Evolutionary conservation across 2,797 vertebrate genomes (phyloP).

Genomic region (Anguilla pacifica): DNA sequence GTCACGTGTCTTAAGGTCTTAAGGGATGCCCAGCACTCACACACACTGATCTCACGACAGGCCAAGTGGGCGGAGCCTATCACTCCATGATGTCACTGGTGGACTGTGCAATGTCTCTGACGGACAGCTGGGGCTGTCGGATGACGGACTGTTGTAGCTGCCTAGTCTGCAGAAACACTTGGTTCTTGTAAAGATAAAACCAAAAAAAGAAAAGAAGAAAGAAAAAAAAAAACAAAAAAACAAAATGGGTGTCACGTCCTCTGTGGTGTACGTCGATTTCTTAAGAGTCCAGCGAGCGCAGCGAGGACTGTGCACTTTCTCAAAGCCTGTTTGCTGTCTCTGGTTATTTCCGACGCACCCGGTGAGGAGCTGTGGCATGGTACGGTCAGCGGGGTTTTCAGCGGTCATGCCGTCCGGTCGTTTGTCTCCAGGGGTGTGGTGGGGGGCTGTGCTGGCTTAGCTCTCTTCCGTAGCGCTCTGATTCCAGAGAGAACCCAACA

Average conservation of each 20-base stretch:
- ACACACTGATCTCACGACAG: conserved; percentile 98
- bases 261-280: conserved; percentile 79
- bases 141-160: conserved; percentile 99
- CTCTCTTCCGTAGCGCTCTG: neutral
- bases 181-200: conserved; percentile 87
- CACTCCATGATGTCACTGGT: conserved; percentile 98
- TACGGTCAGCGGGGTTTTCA: conserved; percentile 84
- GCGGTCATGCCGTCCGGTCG: conserved; percentile 88
- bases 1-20: conserved; percentile 75
- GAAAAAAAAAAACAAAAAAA: conserved; percentile 48
- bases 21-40: conserved; percentile 88
- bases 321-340: conserved; percentile 98
- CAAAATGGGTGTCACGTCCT: conserved; percentile 78
- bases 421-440: conserved; percentile 91
- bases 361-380: conserved; percentile 97
- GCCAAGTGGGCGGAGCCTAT: conserved; percentile 99
- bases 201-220: conserved; percentile 56
- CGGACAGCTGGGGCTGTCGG: conserved; percentile 99
- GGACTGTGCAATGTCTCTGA: conserved; percentile 96
- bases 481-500: neutral
- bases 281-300: conserved; percentile 83
- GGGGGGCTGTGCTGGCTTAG: conserved; percentile 86
- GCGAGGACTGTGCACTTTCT: conserved; percentile 85
- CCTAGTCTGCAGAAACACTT: conserved; percentile 98
- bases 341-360: conserved; percentile 97